Percentiles rank a stretch among this genome's conserved stretches.
Conservation (phyloP, 2,888 invertebrate species). For the Ariolimax columbianus region DNA sequence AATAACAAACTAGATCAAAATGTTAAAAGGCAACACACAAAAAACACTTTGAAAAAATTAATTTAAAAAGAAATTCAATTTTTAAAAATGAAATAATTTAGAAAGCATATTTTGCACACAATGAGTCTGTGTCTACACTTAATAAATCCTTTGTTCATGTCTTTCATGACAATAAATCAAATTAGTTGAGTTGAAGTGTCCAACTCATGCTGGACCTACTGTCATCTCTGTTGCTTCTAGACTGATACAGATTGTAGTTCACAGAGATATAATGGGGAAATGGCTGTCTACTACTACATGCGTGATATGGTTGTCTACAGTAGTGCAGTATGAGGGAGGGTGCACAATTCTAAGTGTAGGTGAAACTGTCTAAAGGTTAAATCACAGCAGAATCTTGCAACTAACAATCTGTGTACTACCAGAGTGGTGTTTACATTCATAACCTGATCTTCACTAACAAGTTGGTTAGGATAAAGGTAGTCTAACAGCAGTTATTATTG, state of each 20-base stretch:
- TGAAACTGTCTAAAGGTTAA: not conserved
- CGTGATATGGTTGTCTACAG: not conserved
- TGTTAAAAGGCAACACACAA: not conserved
- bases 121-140: not conserved
- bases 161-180: not conserved
- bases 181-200: not conserved
- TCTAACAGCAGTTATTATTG: too few relatives aligned
- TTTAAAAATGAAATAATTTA: conserved; percentile 11
- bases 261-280: not conserved
- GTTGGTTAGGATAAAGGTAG: too few relatives aligned
- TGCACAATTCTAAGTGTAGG: not conserved
- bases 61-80: not conserved
- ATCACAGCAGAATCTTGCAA: not conserved
- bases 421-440: not conserved
- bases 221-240: not conserved
- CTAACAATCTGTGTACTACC: not conserved
- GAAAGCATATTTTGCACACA: not conserved
- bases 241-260: not conserved
- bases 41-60: not conserved
- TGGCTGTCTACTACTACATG: not conserved
- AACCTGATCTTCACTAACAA: not conserved
- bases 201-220: conserved; percentile 1
- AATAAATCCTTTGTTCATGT: not conserved
- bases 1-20: not conserved
- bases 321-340: too few relatives aligned